Evolutionary conservation across 2,888 invertebrate genomes (phyloP).

Genomic region (Minunthozetes semirufus): DNA sequence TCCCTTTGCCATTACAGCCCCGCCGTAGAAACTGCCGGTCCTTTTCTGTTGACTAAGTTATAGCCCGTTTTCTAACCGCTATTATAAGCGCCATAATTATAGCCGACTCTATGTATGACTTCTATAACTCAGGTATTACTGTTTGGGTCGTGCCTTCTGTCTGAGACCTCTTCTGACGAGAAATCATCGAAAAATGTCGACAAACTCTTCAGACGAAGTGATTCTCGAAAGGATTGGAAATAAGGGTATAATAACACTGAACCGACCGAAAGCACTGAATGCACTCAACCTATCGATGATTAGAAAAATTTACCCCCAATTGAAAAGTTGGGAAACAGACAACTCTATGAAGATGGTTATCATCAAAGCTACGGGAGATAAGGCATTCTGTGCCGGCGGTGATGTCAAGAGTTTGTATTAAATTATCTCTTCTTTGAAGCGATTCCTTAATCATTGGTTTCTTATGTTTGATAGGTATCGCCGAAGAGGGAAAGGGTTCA

Average conservation of each 20-base stretch:
- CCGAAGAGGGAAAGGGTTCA: constrained; percentile 60
- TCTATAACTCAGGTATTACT: not conserved
- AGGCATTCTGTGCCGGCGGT: constrained; percentile 98
- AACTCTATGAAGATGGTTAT: constrained; percentile 54
- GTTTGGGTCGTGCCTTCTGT: not conserved
- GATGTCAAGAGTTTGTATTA: constrained; percentile 64
- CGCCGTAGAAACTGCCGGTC: no score
- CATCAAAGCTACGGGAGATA: constrained; percentile 73
- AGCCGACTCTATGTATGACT: no score
- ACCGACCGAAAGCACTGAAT: constrained; percentile 70
- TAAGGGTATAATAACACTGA: constrained; percentile 63
- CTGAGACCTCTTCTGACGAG: not conserved
- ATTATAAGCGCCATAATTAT: no score
- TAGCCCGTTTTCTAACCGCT: no score
- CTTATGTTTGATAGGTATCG: constrained; percentile 52
- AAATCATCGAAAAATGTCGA: constrained; percentile 27
- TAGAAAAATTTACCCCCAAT: constrained; percentile 61
- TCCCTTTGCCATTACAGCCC: no score
- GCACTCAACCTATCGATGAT: constrained; percentile 71
- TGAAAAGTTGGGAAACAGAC: constrained; percentile 69
- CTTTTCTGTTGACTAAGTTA: no score
- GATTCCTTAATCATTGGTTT: not conserved
- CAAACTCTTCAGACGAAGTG: not conserved
- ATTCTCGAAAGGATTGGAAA: not conserved
- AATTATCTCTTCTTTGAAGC: constrained; percentile 11